Percentiles rank a stretch among this genome's conserved stretches.
Evolutionary conservation across 2,113 vertebrate species (phyloP).

Genomic region (Phrynosoma blainvillii): DNA sequence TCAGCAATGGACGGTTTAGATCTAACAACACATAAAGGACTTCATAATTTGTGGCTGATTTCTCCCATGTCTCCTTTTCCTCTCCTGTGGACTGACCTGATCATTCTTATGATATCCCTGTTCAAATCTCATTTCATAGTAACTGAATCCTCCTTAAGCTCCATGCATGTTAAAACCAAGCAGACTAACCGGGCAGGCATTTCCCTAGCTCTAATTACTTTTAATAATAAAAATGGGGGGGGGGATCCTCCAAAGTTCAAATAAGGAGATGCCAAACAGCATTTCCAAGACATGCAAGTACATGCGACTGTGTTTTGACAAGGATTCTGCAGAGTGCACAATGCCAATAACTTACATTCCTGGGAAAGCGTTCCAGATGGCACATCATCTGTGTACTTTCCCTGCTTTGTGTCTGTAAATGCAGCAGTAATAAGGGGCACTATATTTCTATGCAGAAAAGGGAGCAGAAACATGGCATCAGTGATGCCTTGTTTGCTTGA

Average conservation of each 20-base stretch:
- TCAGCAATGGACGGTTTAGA: neutral
- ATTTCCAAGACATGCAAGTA: conserved; percentile 55
- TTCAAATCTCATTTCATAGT: conserved; percentile 59
- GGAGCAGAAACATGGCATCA: neutral
- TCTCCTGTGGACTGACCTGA: neutral
- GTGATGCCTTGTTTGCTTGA: neutral
- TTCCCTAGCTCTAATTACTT: conserved; percentile 48
- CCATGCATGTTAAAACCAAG: conserved; percentile 47
- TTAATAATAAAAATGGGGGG: conserved; percentile 46
- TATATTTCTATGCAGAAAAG: neutral
- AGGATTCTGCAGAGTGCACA: conserved; percentile 17
- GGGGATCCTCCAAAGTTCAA: conserved; percentile 45
- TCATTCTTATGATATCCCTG: conserved; percentile 58
- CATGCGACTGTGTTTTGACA: conserved; percentile 58
- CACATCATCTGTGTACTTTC: neutral
- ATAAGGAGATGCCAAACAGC: conserved; percentile 58
- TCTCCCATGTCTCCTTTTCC: conserved; percentile 49
- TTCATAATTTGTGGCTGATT: conserved; percentile 20
- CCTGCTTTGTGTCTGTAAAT: neutral
- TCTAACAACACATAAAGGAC: conserved; percentile 30
- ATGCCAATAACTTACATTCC: conserved; percentile 5
- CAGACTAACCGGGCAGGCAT: conserved; percentile 51
- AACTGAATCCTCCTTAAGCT: conserved; percentile 65
- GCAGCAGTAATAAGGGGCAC: neutral
- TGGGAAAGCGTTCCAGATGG: conserved; percentile 9